phyloP scores from a whole-genome alignment of 2,888 invertebrate species.

The Agonopterix subpropinquella region DNA sequence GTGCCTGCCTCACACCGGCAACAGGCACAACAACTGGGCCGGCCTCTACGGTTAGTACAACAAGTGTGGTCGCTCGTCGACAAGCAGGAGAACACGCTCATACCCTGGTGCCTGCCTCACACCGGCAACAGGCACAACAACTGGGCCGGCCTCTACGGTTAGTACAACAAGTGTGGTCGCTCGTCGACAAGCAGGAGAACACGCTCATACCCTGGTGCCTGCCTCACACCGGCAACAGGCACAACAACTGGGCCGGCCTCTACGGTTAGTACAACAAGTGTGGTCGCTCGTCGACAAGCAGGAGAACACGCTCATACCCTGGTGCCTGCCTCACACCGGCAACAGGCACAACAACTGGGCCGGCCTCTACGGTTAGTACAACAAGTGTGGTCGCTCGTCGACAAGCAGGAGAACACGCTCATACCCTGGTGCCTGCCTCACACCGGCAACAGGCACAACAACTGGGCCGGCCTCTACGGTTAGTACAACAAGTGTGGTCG shows the following conservation, averaged over 20 bases:
- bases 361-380: constrained; percentile 82
- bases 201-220: constrained; percentile 94
- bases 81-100: constrained; percentile 86
- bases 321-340: constrained; percentile 92
- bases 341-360: constrained; percentile 92
- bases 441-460: constrained; percentile 88
- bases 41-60: constrained; percentile 82
- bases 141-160: constrained; percentile 90
- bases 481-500: constrained; percentile 62
- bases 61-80: constrained; percentile 58
- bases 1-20: constrained; percentile 92
- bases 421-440: constrained; percentile 94
- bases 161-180: constrained; percentile 62
- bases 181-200: constrained; percentile 75
- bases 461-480: constrained; percentile 92
- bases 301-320: constrained; percentile 90
- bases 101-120: constrained; percentile 93
- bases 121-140: constrained; percentile 90
- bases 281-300: constrained; percentile 66
- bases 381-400: constrained; percentile 60
- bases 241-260: constrained; percentile 91
- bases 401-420: constrained; percentile 84
- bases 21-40: constrained; percentile 90
- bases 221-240: constrained; percentile 89
- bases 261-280: constrained; percentile 77